Evolutionary conservation across 1,140 invertebrate genomes (phyloP).

Genomic region (Aradophagus sp.): DNA sequence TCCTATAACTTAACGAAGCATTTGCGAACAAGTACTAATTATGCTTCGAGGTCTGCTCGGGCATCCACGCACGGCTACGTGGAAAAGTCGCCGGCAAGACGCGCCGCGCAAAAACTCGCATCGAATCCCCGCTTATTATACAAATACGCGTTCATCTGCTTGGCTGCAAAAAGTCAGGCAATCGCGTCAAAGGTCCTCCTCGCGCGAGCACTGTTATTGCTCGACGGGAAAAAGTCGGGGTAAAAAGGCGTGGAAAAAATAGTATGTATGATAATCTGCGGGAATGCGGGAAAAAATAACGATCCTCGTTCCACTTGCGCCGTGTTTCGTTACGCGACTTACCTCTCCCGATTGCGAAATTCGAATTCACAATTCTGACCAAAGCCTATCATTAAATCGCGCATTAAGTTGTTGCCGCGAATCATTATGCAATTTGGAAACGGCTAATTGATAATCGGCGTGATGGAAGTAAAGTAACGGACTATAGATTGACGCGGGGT

Average conservation of each 20-base stretch:
- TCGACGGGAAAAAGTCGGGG: too few relatives aligned
- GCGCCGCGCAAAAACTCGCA: conserved; percentile 40
- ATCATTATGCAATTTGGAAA: too few relatives aligned
- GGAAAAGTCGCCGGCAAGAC: conserved; percentile 33
- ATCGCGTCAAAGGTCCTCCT: too few relatives aligned
- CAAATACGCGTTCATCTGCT: conserved; percentile 23
- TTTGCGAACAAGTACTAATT: conserved; percentile 60
- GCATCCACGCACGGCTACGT: conserved; percentile 38
- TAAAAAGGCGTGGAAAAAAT: conserved; percentile 26
- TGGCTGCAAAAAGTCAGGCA: background rate
- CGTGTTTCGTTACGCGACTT: conserved; percentile 26
- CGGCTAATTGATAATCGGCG: too few relatives aligned
- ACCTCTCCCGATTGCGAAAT: conserved; percentile 38
- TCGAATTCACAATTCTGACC: conserved; percentile 39
- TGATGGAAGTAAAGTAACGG: too few relatives aligned
- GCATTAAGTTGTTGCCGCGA: too few relatives aligned
- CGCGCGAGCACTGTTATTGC: too few relatives aligned
- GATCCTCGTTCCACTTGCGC: conserved; percentile 23
- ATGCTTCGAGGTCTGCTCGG: conserved; percentile 51
- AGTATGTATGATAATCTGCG: conserved; percentile 44
- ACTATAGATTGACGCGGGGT: too few relatives aligned
- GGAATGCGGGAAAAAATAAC: conserved; percentile 29
- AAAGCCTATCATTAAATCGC: conserved; percentile 49
- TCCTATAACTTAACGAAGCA: conserved; percentile 52
- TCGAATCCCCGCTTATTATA: conserved; percentile 38